phyloP scores from a whole-genome alignment of 2,113 vertebrate species.

The Neotoma lepida region DNA sequence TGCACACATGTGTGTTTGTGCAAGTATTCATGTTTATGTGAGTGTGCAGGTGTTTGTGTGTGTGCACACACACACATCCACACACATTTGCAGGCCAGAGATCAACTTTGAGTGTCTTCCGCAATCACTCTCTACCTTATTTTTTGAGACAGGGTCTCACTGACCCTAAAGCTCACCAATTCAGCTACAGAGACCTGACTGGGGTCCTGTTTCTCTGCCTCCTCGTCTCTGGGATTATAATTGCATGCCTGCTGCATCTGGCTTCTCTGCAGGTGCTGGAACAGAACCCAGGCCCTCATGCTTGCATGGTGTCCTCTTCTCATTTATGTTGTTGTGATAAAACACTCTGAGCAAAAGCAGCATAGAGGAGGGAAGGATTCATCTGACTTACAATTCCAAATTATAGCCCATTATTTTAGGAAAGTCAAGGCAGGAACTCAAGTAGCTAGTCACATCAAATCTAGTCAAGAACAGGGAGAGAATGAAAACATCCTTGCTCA shows the following conservation, averaged over 20 bases:
- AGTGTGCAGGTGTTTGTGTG: background rate
- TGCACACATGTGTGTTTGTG: too few species aligned
- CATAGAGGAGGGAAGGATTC: background rate
- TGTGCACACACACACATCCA: accelerated
- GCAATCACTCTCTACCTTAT: background rate
- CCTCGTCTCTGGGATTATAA: background rate
- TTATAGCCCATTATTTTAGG: background rate
- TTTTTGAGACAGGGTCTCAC: background rate
- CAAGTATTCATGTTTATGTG: background rate
- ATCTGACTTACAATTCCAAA: background rate
- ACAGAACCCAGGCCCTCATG: too few species aligned
- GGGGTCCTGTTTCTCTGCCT: background rate
- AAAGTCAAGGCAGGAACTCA: background rate
- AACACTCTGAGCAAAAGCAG: background rate
- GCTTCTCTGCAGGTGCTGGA: background rate
- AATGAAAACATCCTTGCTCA: background rate
- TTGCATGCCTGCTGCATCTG: background rate
- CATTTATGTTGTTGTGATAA: background rate
- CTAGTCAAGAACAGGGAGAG: background rate
- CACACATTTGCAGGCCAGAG: background rate
- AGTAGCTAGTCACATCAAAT: background rate
- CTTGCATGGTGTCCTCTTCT: background rate
- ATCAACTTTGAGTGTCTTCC: background rate
- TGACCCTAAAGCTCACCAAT: background rate
- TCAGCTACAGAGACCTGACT: background rate